Evolutionary conservation across 2,113 vertebrate genomes (phyloP), one percentile per base, ranked within the genome.

Genomic region (Todiramphus saurophagus): DNA sequence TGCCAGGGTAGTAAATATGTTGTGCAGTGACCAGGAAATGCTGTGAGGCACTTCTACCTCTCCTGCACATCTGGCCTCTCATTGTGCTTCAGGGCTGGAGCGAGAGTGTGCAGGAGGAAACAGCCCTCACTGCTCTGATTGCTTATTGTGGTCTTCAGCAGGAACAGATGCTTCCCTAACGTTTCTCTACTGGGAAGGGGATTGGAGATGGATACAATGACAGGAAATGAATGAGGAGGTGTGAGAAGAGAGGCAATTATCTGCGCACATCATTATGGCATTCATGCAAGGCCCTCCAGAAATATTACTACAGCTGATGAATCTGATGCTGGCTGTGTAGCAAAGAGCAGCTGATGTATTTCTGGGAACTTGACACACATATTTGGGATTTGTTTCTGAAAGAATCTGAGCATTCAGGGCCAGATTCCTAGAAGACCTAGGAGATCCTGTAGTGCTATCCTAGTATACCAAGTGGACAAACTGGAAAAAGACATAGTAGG

Each of bases 111-210:
- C 58, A 31, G 53, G 53, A 87, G 91, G 94, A 94, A 96, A 55
- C 53, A 58, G 50, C 46, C 35, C 23, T 92, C 11, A 6, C 68
- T 53, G 27, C 9, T 92, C 44, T 39, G 31, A 51, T 59, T 56
- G 87, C 46, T 79, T 16, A 2, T 44, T 81, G 62, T 87, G 83
- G 43, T 69, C 46, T 79, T 62, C 53, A n/a, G 50, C 43, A 62
- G 28, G 30, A 94, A 53, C 94, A 96, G 95, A 74, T 82, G 86
- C 74, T 95, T 96, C 81, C 91, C 81, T 89, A 35, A 39, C 11
- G 6, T 20, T 63, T 60, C 35, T 73, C 75, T 76, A 2, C 25
- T 66, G 77, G 48, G 66, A 73, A 69, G 28, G 18, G 55, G 37
- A 24, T 41, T 89, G 41, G 70, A 72, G 58, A 11, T 82, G 59